phyloP scores from a whole-genome alignment of 2,888 invertebrate species.

The Ectobius pallidus region DNA sequence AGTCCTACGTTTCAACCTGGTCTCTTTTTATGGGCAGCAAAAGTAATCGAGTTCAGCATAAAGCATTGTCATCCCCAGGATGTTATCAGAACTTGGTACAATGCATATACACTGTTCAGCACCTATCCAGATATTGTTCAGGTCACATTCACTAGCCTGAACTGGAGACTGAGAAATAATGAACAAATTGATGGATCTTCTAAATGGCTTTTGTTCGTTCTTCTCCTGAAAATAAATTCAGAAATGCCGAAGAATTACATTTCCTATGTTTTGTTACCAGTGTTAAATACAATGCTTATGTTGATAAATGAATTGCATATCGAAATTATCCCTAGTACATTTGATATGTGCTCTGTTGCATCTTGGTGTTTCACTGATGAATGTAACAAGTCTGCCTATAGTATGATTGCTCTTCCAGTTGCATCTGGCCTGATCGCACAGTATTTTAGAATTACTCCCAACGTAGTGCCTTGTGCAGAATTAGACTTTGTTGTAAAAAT shows the following conservation, averaged over 20 bases:
- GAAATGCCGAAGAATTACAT: neutral
- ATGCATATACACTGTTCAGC: neutral
- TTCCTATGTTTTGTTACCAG: neutral
- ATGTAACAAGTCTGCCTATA: neutral
- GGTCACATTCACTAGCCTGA: neutral
- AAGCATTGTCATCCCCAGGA: neutral
- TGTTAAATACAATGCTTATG: neutral
- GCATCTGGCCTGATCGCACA: constrained; percentile 1
- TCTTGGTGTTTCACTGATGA: neutral
- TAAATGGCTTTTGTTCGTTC: neutral
- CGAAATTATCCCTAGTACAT: neutral
- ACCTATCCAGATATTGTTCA: neutral
- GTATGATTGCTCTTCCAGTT: constrained; percentile 23
- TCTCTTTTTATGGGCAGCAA: neutral
- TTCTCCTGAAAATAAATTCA: neutral
- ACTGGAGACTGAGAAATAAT: neutral
- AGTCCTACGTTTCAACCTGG: neutral
- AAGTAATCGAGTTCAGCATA: neutral
- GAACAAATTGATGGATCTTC: neutral
- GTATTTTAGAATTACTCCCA: no score
- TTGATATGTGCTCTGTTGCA: neutral
- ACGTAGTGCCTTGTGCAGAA: no score
- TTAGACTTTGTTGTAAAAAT: constrained; percentile 14
- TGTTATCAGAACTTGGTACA: neutral
- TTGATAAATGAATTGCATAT: neutral